A percentile compares a stretch with the other conserved stretches of the same genome.
These are phyloP conservation scores for Patella caerulea DNA, from an alignment of 2,888 invertebrate genomes.

Conservation along the genomic window DNA sequence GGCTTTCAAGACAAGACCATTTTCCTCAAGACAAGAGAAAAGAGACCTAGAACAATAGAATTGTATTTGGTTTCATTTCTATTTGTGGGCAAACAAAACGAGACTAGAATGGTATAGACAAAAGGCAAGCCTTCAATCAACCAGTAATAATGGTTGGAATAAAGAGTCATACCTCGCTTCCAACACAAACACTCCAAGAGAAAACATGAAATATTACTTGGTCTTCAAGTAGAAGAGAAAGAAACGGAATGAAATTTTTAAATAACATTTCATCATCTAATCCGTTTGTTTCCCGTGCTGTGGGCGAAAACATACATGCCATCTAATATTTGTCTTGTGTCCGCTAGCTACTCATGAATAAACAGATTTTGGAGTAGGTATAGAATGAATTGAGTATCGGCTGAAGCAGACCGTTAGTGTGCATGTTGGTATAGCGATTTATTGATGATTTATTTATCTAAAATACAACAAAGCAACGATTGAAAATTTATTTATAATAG, in stretches of 20 bases:
- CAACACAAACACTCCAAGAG: constrained; percentile 16
- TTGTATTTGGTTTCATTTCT: constrained; percentile 25
- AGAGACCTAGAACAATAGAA: constrained; percentile 22
- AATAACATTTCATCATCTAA: background rate
- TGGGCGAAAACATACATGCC: too few species aligned
- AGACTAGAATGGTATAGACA: background rate
- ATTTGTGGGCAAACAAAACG: constrained; percentile 15
- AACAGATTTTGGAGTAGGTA: too few species aligned
- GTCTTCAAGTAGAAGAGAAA: constrained; percentile 11
- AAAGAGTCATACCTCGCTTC: constrained; percentile 16
- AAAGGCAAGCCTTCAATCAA: background rate
- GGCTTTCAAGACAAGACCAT: constrained; percentile 14
- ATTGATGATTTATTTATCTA: too few species aligned
- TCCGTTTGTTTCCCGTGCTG: too few species aligned
- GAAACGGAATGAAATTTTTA: background rate
- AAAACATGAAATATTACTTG: constrained; percentile 26
- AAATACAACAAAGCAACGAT: too few species aligned
- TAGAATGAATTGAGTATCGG: too few species aligned
- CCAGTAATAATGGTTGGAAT: too few species aligned
- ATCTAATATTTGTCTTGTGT: too few species aligned
- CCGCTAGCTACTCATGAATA: too few species aligned
- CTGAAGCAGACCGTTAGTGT: too few species aligned
- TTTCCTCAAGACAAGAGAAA: constrained; percentile 26
- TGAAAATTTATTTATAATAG: too few species aligned
- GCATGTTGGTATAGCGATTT: too few species aligned